phyloP scores from a whole-genome alignment of 2,113 vertebrate species.

The Pogonocichla stellata region DNA sequence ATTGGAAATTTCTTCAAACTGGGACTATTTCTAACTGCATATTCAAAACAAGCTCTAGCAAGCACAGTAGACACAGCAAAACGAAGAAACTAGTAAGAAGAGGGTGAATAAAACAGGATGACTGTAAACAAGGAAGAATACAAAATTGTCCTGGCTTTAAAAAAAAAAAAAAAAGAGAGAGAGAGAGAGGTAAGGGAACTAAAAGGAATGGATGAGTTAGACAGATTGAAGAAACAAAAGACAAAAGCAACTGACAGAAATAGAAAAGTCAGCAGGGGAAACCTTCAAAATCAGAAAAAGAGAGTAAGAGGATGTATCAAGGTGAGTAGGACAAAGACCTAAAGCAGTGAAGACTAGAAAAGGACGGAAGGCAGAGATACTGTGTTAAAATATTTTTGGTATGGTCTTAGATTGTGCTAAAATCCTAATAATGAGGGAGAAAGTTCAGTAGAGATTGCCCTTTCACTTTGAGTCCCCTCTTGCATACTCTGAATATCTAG shows the following conservation, averaged over 20 bases:
- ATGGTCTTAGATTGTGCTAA: not conserved
- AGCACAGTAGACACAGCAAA: not conserved
- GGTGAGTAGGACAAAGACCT: not conserved
- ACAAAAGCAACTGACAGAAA: not conserved
- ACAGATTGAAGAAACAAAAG: not conserved
- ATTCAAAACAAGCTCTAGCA: not conserved
- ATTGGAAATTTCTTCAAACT: not conserved
- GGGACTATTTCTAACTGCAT: not conserved
- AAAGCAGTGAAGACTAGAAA: not conserved
- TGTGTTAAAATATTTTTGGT: not conserved
- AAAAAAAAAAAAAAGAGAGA: fast-evolving
- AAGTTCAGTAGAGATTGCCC: not conserved
- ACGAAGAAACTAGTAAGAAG: not conserved
- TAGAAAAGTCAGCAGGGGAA: not conserved
- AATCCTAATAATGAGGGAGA: not conserved
- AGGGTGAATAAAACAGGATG: not conserved
- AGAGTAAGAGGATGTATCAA: not conserved
- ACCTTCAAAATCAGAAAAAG: not conserved
- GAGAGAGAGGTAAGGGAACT: not conserved
- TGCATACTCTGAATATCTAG: not conserved
- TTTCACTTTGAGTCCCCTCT: not conserved
- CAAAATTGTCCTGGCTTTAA: not conserved
- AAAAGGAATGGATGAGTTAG: not conserved
- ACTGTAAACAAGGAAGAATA: not conserved
- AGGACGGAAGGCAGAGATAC: not conserved